Base-by-base conservation (phyloP, 2,113 vertebrate species). In the Osmerus mordax region DNA sequence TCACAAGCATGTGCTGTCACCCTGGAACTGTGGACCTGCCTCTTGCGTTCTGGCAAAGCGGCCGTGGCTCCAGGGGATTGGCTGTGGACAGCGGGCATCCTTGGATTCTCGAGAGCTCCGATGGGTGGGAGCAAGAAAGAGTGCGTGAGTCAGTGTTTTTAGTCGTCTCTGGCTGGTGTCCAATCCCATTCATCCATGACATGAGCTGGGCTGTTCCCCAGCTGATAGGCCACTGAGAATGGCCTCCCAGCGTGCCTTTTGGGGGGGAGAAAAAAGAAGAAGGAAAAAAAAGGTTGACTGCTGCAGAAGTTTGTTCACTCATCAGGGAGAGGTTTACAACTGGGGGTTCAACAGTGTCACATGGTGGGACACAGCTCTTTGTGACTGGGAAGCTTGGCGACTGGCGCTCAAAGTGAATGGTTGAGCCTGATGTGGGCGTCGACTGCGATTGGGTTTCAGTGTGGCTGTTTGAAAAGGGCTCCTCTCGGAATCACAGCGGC, bases 41-140 rank as follows among this genome's bases (percentile, higher is more conserved):
- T 64, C 60, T 23, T 71, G 75, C 69, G 70, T 73, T 74, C 67
- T 78, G 80, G 78, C 78, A 72, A n/a, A 12, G 67, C 51, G 21
- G 69, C 66, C 66, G 67, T 13, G n/a, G 21, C 29, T 72, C 32
- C n/a, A 68, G 66, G 62, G 72, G 61, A 29, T 66, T 77, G 66
- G 69, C 65, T 65, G 32, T n/a, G 67, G 60, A 54, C 65, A 65
- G 47, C 63, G 18, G 60, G 62, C 60, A 65, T 59, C 77, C 66
- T 41, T 16, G 21, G 55, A 51, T 25, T 53, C 56, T 66, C 23
- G 52, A 70, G 67, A 47, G 47, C 60, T 61, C 9, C 61, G 63
- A 66, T 32, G 55, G 36, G 21, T 23, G 21, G 21, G 21, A 23
- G 21, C 21, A 23, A 23, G 21, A 23, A 23, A 23, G 21, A 23